These are phyloP conservation scores for Actenoides hombroni DNA, from an alignment of 2,113 vertebrate species.

Conservation along the genomic window DNA sequence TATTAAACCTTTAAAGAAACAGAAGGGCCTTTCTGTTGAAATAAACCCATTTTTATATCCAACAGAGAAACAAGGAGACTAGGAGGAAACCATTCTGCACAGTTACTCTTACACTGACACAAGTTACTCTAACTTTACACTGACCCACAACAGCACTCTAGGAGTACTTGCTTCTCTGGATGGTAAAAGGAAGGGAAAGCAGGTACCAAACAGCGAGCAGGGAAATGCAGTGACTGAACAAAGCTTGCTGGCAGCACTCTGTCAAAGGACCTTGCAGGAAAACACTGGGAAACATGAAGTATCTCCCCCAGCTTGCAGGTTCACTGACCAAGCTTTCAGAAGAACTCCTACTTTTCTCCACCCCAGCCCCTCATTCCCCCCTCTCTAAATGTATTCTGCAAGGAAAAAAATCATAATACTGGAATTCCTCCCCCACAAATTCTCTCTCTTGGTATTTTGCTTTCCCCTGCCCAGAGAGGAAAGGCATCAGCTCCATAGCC, in stretches of 20 bases:
- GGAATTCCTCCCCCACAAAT: constrained; percentile 16
- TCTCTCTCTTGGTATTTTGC: background rate
- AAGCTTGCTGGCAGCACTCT: background rate
- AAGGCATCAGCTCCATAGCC: background rate
- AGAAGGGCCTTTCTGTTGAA: background rate
- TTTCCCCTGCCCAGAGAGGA: background rate
- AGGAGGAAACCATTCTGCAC: background rate
- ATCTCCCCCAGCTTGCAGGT: background rate
- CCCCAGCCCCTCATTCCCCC: background rate
- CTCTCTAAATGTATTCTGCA: background rate
- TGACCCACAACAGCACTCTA: background rate
- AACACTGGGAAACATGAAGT: background rate
- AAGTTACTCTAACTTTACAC: background rate
- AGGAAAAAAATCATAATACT: background rate
- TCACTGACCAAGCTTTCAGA: background rate
- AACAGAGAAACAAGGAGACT: background rate
- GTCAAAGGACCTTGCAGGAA: background rate
- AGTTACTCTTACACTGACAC: background rate
- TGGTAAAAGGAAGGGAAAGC: background rate
- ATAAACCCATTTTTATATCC: background rate
- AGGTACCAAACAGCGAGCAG: background rate
- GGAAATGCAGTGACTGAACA: background rate
- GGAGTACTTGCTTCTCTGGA: background rate
- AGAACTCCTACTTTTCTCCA: background rate
- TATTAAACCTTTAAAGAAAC: constrained; percentile 83